Evolutionary conservation across 2,797 vertebrate species (phyloP).

Genomic region (Lates japonicus): DNA sequence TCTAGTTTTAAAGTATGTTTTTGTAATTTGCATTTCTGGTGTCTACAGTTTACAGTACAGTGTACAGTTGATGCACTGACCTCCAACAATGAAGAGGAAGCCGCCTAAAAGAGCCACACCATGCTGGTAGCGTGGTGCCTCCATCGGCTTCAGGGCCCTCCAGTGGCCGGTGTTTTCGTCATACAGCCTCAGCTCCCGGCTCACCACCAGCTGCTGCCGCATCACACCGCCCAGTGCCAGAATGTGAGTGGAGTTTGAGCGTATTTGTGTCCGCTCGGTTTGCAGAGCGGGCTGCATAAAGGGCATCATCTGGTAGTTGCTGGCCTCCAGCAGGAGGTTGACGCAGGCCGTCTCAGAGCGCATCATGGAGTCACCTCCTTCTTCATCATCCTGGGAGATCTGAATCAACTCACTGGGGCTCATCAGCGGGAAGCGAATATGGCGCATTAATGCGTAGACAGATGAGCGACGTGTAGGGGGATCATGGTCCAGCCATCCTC

Average conservation of each 20-base stretch:
- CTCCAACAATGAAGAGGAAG: slow-evolving; percentile 90
- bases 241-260: slow-evolving; percentile 85
- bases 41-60: neutral
- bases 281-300: slow-evolving; percentile 88
- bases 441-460: slow-evolving; percentile 82
- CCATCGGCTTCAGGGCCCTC: slow-evolving; percentile 87
- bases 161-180: slow-evolving; percentile 80
- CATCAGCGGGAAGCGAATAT: slow-evolving; percentile 89
- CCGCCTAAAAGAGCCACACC: slow-evolving; percentile 87
- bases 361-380: slow-evolving; percentile 76
- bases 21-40: neutral
- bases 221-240: slow-evolving; percentile 88
- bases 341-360: slow-evolving; percentile 84
- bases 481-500: slow-evolving; percentile 83
- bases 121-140: slow-evolving; percentile 88
- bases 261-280: slow-evolving; percentile 86
- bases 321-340: slow-evolving; percentile 89
- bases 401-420: slow-evolving; percentile 86
- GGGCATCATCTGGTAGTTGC: slow-evolving; percentile 91
- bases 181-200: slow-evolving; percentile 86
- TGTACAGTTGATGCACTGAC: slow-evolving; percentile 65
- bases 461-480: slow-evolving; percentile 56
- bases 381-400: slow-evolving; percentile 87
- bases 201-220: slow-evolving; percentile 89
- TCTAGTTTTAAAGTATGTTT: neutral